Evolutionary conservation across 2,888 invertebrate species (phyloP).

Genomic region (Caenorhabditis drosophilae): DNA sequence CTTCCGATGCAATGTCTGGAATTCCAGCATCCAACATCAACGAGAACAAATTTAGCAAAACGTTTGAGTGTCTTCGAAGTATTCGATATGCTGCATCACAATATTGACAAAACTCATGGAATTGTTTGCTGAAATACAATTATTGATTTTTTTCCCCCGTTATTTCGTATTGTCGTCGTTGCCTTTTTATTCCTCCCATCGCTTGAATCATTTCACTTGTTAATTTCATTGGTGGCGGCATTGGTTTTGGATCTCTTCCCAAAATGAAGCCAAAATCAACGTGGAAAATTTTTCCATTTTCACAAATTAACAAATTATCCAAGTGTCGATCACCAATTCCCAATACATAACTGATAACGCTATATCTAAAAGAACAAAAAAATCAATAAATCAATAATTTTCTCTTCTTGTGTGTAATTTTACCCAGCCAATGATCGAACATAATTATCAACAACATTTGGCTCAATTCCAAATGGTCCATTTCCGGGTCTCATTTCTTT

Average conservation of each 20-base stretch:
- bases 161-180: no score
- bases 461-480: slow-evolving; percentile 86
- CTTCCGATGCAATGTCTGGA: slow-evolving; percentile 96
- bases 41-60: slow-evolving; percentile 91
- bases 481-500: slow-evolving; percentile 85
- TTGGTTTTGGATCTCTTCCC: slow-evolving; percentile 89
- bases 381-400: background rate
- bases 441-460: slow-evolving; percentile 96
- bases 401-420: background rate
- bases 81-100: slow-evolving; percentile 91
- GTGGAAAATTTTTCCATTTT: slow-evolving; percentile 86
- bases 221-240: slow-evolving; percentile 98
- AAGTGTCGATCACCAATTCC: slow-evolving; percentile 83
- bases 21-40: slow-evolving; percentile 98
- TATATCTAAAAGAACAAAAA: slow-evolving; percentile 27
- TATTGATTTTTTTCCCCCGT: background rate
- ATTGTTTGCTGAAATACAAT: slow-evolving; percentile 80
- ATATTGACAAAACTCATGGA: slow-evolving; percentile 86
- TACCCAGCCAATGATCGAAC: slow-evolving; percentile 72
- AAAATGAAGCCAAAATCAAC: slow-evolving; percentile 98
- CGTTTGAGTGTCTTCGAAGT: slow-evolving; percentile 83
- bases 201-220: slow-evolving; percentile 98
- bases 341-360: slow-evolving; percentile 86
- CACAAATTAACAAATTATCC: slow-evolving; percentile 91
- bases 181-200: slow-evolving; percentile 62